Conservation (phyloP, 2,888 invertebrate species). For the Cephus runcator region DNA sequence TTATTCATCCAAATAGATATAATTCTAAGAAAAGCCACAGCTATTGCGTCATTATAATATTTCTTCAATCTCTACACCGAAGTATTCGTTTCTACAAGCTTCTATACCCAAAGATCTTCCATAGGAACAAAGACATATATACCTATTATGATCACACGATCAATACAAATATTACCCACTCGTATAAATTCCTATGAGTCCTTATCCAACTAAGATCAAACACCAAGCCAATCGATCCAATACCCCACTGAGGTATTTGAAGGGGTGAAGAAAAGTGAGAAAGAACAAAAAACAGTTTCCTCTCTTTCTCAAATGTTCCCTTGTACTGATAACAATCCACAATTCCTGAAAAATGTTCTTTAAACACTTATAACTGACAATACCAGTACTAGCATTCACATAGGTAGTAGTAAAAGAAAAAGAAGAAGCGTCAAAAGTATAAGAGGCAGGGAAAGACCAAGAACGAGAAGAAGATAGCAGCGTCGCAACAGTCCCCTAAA, state of each 20-base stretch:
- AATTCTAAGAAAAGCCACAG: neutral
- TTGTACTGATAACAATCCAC: neutral
- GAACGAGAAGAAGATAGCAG: constrained; percentile 19
- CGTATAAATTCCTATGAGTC: neutral
- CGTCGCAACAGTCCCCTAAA: constrained; percentile 21
- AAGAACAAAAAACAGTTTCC: neutral
- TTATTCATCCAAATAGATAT: neutral
- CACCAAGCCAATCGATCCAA: neutral
- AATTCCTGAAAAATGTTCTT: neutral
- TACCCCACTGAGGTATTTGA: neutral
- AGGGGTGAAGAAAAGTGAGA: neutral
- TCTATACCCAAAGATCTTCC: neutral
- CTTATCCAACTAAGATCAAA: neutral
- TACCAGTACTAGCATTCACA: neutral
- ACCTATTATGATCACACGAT: neutral
- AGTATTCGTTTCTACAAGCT: neutral
- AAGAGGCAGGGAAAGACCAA: constrained; percentile 4
- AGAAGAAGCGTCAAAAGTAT: neutral
- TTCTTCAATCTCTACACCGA: neutral
- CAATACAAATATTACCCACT: neutral
- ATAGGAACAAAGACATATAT: neutral
- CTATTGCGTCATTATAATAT: neutral
- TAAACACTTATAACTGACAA: neutral
- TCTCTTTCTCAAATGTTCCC: neutral
- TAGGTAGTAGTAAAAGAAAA: neutral